Evolutionary conservation across 1,140 invertebrate species (phyloP), one percentile per base, ranked within the genome.

Genomic region (Chelonus insularis): DNA sequence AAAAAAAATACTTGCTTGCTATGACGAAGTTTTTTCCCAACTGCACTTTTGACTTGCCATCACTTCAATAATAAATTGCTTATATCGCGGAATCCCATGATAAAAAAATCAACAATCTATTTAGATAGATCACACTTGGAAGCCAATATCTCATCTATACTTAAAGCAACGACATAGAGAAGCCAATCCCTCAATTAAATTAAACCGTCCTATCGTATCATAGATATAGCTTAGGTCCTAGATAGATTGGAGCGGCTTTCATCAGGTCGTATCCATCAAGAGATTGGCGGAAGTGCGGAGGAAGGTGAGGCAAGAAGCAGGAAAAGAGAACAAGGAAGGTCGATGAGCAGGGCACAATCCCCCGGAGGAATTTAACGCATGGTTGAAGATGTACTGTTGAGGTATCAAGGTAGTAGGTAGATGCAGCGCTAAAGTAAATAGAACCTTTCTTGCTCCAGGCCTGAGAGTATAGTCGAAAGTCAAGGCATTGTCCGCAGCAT

Each of bases 321-420:
- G 20, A 50, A 25, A 57, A 29, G 57, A 52, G 34, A 20, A 41
- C 23, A 29, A 34, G 32, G 57, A 34, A 41, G 51, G 54, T 45
- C 60, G 64, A 55, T 57, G 61, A 61, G 45, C 56, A 63, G 69
- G 67, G 50, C 25, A 69, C 71, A 76, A 77, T 74, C 66, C 73
- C 73, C 73, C 59, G 60, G 70, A 76, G 74, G 74, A 78, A 78
- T 78, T 78, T 78, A 74, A 78, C 73, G 74, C 73, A 75, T 75
- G 73, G 72, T 72, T 73, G 70, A 73, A 74, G 72, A 66, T 73
- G 64, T 72, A 63, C 63, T 65, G 34, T 64, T 62, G 67, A 62
- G 52, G 60, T 54, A 61, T 20, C 52, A 56, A 50, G 52, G 12
- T 29, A 56, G 48, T 51, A 37, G 45, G 48, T 55, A 57, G 52